Percentiles rank a stretch among this genome's conserved stretches.
Evolutionary conservation across 2,888 invertebrate species (phyloP).

Genomic region (Hofmannophila pseudospretella): DNA sequence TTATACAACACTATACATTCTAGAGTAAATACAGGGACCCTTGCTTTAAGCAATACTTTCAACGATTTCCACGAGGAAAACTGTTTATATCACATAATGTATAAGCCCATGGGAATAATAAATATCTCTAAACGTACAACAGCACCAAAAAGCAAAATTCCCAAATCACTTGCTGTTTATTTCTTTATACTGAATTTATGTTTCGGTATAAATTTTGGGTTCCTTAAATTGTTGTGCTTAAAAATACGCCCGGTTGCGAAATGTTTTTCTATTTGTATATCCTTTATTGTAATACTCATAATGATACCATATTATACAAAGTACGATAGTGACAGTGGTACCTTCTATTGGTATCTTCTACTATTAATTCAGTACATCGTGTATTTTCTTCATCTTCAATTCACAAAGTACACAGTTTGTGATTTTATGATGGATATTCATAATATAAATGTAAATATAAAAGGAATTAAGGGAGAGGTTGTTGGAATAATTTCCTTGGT

Average conservation of each 20-base stretch:
- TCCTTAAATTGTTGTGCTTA: not conserved
- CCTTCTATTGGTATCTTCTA: not conserved
- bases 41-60: too few species aligned
- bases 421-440: too few species aligned
- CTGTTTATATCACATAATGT: too few species aligned
- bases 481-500: too few species aligned
- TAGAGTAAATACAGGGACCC: too few species aligned
- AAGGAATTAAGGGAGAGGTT: too few species aligned
- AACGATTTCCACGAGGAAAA: too few species aligned
- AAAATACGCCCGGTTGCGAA: not conserved
- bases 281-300: not conserved
- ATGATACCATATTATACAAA: not conserved
- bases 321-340: not conserved
- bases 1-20: too few species aligned
- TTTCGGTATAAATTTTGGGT: constrained; percentile 4
- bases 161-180: not conserved
- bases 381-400: not conserved
- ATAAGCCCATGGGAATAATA: not conserved
- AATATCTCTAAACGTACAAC: not conserved
- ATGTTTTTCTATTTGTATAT: not conserved
- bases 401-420: too few species aligned
- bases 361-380: not conserved
- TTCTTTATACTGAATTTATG: not conserved
- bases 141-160: not conserved
- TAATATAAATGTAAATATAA: too few species aligned